These are phyloP conservation scores for Anarrhichthys ocellatus DNA, from an alignment of 2,113 vertebrate species.

Conservation along the genomic window DNA sequence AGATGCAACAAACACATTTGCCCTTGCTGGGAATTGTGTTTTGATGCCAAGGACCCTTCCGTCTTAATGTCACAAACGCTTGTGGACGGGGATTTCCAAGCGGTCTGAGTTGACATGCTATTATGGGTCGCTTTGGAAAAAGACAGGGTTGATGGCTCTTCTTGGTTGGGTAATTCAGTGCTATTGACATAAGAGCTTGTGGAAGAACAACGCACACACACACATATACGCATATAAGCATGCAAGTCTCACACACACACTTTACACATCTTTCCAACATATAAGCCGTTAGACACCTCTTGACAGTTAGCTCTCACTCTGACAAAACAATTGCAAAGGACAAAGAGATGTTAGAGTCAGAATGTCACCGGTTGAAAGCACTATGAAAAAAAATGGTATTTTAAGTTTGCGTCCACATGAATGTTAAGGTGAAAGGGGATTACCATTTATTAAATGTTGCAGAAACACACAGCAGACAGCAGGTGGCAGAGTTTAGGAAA, in stretches of 20 bases:
- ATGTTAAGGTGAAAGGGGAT: neutral
- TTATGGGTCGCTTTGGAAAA: slow-evolving; percentile 49
- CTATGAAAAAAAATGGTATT: neutral
- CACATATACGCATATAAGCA: neutral
- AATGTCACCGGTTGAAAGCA: slow-evolving; percentile 11
- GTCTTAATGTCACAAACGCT: slow-evolving; percentile 54
- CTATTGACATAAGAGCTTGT: slow-evolving; percentile 26
- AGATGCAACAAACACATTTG: slow-evolving; percentile 65
- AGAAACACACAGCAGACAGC: neutral
- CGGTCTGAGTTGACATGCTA: slow-evolving; percentile 38
- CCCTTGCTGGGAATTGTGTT: slow-evolving; percentile 55
- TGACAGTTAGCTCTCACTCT: slow-evolving; percentile 33
- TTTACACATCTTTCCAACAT: slow-evolving; percentile 22
- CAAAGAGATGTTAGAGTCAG: neutral
- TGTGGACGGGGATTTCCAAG: slow-evolving; percentile 64
- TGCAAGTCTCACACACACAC: slow-evolving; percentile 20
- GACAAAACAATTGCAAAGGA: too few species aligned
- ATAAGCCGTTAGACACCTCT: slow-evolving; percentile 26
- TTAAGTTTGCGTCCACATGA: neutral
- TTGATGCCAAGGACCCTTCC: slow-evolving; percentile 59
- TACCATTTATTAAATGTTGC: neutral
- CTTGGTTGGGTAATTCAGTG: slow-evolving; percentile 34
- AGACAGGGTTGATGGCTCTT: slow-evolving; percentile 49
- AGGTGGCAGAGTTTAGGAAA: neutral
- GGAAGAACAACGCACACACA: neutral